phyloP scores from a whole-genome alignment of 1,140 invertebrate genomes.

The Condylostylus longicornis region DNA sequence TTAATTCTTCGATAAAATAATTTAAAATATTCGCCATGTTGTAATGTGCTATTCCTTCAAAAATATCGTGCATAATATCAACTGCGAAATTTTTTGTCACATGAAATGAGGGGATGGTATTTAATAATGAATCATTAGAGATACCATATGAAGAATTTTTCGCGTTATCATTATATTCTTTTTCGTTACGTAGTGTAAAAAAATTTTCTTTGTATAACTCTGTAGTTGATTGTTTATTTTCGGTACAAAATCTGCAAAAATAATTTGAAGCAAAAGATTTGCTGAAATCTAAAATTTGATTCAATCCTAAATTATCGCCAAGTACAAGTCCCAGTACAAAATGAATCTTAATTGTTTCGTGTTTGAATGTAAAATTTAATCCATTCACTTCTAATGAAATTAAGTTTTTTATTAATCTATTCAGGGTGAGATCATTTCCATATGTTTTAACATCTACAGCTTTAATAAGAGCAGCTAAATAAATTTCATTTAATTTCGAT shows the following conservation, averaged over 20 bases:
- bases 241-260: slow-evolving; percentile 20
- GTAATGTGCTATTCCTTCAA: slow-evolving; percentile 17
- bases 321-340: slow-evolving; percentile 16
- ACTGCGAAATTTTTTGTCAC: slow-evolving; percentile 14
- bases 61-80: slow-evolving; percentile 21
- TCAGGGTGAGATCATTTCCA: slow-evolving; percentile 14
- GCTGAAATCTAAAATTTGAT: slow-evolving; percentile 19
- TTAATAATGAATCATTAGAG: slow-evolving; percentile 9
- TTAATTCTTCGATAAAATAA: slow-evolving; percentile 9
- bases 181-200: neutral
- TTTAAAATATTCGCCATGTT: slow-evolving; percentile 13
- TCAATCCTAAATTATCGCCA: slow-evolving; percentile 26
- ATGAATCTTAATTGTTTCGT: slow-evolving; percentile 10
- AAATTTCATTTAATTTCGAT: slow-evolving; percentile 19
- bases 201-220: neutral
- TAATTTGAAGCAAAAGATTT: slow-evolving; percentile 16
- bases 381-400: slow-evolving; percentile 14
- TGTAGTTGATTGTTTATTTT: slow-evolving; percentile 5
- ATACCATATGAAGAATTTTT: slow-evolving; percentile 9
- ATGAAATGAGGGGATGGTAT: slow-evolving; percentile 13
- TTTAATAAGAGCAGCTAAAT: slow-evolving; percentile 16
- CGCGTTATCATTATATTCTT: slow-evolving; percentile 1
- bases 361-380: slow-evolving; percentile 12
- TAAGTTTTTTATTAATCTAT: slow-evolving; percentile 17
- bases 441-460: slow-evolving; percentile 15